Base-by-base conservation (phyloP, 2,113 vertebrate species). In the Carassius auratus region DNA sequence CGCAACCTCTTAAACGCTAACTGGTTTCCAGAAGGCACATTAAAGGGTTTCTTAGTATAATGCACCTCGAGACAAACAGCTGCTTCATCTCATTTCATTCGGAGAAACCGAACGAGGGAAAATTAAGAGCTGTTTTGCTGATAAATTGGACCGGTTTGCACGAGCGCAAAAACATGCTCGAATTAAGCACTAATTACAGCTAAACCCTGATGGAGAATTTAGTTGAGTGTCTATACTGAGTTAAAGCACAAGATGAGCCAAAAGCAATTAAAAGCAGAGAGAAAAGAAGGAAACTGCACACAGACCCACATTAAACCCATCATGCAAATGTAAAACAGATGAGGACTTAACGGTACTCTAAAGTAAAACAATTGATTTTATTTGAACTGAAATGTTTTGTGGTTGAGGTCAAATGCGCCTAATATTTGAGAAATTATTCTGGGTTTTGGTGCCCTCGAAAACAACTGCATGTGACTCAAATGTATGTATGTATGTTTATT, bases 1-100 rank as follows among this genome's bases (percentile, higher is more conserved):
- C 17, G 36, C 80, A 81, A 81, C 80, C 80, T 81, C 80, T 81
- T 52, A 50, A 66, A 48, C 2, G 8, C 61, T 66, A 81, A 81
- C 78, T 66, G 78, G 36, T 45, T 81, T 81, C 61, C 59, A 81
- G 59, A 80, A 48, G 50, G 50, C 50, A 76, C 26, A 21, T 76
- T 55, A 17, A 48, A 66, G 15, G 23, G 9, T 3, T 30, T 50
- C 45, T 81, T 66, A 68, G 45, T 55, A 52, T 38, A 81, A 36
- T 81, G 8, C 75, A 10, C 26, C 26, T 66, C 3, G 8, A 21
- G 79, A 66, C 79, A 68, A 81, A 81, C 17, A 13, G 45, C 62
- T 21, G 26, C n/a, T 68, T 81, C 78, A 0, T 79, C 30, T 48
- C 14, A 12, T 61, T 78, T 62, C 6, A 42, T 62, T 81, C 38